These are phyloP conservation scores for Sinohyriopsis cumingii DNA, from an alignment of 2,888 invertebrate genomes.

Conservation along the genomic window DNA sequence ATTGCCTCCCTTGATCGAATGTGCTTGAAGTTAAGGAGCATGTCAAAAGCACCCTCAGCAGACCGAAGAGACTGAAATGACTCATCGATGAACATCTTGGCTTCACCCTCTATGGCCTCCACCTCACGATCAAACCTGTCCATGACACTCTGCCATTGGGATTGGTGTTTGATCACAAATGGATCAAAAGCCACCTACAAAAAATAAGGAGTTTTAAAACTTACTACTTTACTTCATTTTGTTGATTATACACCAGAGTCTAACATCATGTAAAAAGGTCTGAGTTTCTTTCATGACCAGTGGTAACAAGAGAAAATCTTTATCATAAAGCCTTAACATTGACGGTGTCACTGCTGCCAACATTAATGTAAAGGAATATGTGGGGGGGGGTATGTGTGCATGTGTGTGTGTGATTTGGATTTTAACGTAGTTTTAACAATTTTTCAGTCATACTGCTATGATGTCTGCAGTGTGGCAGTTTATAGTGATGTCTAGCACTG, in stretches of 20 bases:
- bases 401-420: too few species aligned
- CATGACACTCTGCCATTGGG: conserved; percentile 90
- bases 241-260: not conserved
- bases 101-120: conserved; percentile 82
- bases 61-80: conserved; percentile 86
- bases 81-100: conserved; percentile 87
- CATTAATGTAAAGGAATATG: too few species aligned
- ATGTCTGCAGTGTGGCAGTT: too few species aligned
- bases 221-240: not conserved
- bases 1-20: conserved; percentile 85
- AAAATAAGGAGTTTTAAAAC: conserved; percentile 7
- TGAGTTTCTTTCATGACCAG: not conserved
- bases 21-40: conserved; percentile 85
- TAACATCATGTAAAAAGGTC: not conserved
- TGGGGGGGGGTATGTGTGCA: too few species aligned
- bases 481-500: too few species aligned
- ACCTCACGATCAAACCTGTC: conserved; percentile 85
- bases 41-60: conserved; percentile 86
- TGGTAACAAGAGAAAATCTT: too few species aligned
- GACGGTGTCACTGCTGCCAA: too few species aligned
- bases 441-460: too few species aligned
- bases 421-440: too few species aligned
- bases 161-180: conserved; percentile 83
- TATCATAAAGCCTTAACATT: too few species aligned
- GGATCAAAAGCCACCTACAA: conserved; percentile 86